These are phyloP conservation scores for Mobula birostris DNA, from an alignment of 2,113 vertebrate genomes.

Conservation along the genomic window DNA sequence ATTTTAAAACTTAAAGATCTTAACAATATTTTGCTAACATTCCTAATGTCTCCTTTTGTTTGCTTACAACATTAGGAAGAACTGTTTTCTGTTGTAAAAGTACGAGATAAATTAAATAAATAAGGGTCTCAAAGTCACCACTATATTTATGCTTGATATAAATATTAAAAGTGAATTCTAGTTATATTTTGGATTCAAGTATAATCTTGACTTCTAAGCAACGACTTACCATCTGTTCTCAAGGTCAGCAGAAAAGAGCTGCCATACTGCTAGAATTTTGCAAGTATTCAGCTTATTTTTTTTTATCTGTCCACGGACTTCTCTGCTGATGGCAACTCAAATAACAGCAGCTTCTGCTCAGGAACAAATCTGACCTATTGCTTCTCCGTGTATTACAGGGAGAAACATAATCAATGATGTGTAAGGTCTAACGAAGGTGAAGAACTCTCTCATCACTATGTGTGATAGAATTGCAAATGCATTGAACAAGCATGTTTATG, in stretches of 20 bases:
- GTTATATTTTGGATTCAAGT: neutral
- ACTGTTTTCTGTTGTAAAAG: neutral
- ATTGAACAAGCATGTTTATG: neutral
- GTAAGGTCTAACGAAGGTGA: neutral
- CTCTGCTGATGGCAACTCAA: neutral
- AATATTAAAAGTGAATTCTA: no score
- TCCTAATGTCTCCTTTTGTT: neutral
- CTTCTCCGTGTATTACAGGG: neutral
- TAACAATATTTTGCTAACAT: neutral
- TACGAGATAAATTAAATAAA: neutral
- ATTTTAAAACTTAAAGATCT: neutral
- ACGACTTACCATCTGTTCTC: neutral
- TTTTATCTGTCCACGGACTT: neutral
- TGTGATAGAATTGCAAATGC: neutral
- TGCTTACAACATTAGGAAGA: neutral
- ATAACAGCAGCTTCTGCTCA: neutral
- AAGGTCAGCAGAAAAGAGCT: neutral
- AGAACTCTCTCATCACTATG: neutral
- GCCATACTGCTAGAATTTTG: neutral
- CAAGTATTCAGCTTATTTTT: neutral
- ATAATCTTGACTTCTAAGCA: neutral
- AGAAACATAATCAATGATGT: conserved; percentile 10
- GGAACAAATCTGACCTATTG: neutral
- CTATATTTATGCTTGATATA: neutral
- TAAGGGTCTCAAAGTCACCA: neutral